Conservation (phyloP, 2,797 vertebrate genomes). For the Helicolenus hilgendorfi region DNA sequence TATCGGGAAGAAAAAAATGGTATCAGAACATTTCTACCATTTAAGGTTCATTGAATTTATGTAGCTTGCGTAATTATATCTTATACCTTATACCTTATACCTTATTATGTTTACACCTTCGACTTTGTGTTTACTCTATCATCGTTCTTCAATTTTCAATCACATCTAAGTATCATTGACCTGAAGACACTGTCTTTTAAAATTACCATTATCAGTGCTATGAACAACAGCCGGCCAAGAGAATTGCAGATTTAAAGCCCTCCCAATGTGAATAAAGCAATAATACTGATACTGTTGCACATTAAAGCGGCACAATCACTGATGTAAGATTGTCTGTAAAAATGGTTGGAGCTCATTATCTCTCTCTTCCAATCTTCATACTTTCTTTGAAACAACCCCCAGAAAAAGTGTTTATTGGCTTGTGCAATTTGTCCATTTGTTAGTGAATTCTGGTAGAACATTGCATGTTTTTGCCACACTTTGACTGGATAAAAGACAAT, state of each 20-base stretch:
- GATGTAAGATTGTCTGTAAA: slow-evolving; percentile 7
- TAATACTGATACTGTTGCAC: neutral
- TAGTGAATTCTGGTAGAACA: neutral
- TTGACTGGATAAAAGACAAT: neutral
- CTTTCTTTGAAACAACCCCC: neutral
- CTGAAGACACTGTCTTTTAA: neutral
- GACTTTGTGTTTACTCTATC: neutral
- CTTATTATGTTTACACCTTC: neutral
- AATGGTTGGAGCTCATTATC: neutral
- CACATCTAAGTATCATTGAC: neutral
- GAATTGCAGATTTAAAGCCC: neutral
- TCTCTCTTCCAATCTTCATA: neutral
- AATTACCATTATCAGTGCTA: neutral
- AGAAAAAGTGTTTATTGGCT: neutral
- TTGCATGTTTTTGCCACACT: slow-evolving; percentile 2
- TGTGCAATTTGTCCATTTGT: slow-evolving; percentile 25
- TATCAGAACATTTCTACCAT: too few relatives aligned
- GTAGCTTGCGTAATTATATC: neutral
- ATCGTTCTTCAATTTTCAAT: neutral
- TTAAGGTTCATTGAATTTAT: neutral
- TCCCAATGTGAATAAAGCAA: neutral
- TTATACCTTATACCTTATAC: neutral
- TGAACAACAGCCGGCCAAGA: neutral
- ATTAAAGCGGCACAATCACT: slow-evolving; percentile 2
- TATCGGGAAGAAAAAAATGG: too few relatives aligned